Evolutionary conservation across 2,797 vertebrate species (phyloP).

Genomic region (Crax fasciolata): DNA sequence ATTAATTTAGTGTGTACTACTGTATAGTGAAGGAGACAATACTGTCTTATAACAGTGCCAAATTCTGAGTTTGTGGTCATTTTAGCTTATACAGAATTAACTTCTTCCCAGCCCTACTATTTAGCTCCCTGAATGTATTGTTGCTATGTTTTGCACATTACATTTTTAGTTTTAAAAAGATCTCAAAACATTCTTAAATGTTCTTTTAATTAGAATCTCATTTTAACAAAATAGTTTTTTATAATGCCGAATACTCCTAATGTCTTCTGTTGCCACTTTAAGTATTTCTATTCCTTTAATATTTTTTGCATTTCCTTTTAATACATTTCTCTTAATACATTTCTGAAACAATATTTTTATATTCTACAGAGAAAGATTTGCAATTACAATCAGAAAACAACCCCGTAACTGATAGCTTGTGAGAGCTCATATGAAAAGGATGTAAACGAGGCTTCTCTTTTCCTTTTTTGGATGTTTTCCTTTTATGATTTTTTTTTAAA

Average conservation of each 20-base stretch:
- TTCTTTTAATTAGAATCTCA: not conserved
- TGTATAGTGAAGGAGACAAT: rapidly evolving
- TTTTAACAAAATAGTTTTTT: not conserved
- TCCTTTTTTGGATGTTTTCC: not conserved
- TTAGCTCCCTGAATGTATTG: not conserved
- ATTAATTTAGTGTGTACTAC: not conserved
- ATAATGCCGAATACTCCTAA: not conserved
- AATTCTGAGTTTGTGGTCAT: not conserved
- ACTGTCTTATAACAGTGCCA: not conserved
- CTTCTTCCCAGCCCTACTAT: not conserved
- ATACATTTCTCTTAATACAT: not conserved
- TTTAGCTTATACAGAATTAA: not conserved
- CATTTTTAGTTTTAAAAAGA: not conserved
- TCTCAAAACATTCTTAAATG: not conserved
- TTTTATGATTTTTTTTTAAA: not conserved
- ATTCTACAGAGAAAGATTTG: not conserved
- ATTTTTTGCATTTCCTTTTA: not conserved
- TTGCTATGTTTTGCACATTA: not conserved
- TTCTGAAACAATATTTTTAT: not conserved
- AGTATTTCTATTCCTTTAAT: not conserved
- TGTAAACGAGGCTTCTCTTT: not conserved
- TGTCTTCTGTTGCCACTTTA: not conserved
- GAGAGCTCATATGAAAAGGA: not conserved
- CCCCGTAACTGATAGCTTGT: not conserved
- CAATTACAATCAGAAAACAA: not conserved